These are phyloP conservation scores for Neolamprologus kungweensis DNA, from an alignment of 2,113 vertebrate species.

Conservation along the genomic window DNA sequence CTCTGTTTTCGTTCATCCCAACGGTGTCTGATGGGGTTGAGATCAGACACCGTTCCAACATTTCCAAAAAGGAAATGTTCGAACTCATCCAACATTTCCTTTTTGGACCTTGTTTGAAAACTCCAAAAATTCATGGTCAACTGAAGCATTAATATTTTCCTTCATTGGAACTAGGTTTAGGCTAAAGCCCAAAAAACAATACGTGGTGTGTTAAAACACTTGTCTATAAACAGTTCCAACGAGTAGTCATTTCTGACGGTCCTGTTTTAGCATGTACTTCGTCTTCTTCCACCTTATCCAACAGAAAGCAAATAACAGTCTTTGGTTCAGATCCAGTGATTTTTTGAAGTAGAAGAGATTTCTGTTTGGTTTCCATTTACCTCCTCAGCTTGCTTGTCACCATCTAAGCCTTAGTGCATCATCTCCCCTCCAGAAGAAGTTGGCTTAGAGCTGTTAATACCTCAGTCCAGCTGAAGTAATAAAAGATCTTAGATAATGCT, in stretches of 20 bases:
- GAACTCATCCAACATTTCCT: not conserved
- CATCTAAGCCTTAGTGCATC: not conserved
- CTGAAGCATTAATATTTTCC: not conserved
- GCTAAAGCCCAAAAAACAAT: not conserved
- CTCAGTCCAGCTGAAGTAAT: not conserved
- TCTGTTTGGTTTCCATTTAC: not conserved
- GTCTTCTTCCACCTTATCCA: not conserved
- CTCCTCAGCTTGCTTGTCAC: not conserved
- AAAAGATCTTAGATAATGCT: not conserved
- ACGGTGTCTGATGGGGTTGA: not conserved
- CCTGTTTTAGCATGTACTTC: accelerated
- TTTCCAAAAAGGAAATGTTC: too few relatives aligned
- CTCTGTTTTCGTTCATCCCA: not conserved
- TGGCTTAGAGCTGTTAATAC: not conserved
- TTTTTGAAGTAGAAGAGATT: not conserved
- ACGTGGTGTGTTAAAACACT: not conserved
- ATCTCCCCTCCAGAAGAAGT: not conserved
- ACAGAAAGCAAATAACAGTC: not conserved
- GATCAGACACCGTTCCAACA: too few relatives aligned
- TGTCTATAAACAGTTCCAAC: not conserved
- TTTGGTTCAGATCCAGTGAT: not conserved
- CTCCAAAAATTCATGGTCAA: accelerated
- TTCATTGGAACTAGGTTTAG: not conserved
- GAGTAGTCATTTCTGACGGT: not conserved
- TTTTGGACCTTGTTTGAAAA: not conserved